Evolutionary conservation across 2,888 invertebrate species (phyloP).

Genomic region (Congeria kusceri): DNA sequence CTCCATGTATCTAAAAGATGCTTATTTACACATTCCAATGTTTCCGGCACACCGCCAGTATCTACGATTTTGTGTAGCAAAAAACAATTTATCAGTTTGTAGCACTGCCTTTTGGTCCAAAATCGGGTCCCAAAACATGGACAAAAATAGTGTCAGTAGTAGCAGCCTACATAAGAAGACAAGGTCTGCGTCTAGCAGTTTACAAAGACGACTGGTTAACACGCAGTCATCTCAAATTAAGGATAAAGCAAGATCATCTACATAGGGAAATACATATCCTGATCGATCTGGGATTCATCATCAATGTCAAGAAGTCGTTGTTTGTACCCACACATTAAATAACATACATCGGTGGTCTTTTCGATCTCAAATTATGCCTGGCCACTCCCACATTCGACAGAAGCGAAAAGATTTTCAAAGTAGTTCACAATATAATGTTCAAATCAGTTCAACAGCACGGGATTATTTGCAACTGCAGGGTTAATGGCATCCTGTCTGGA

Average conservation of each 20-base stretch:
- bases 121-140: constrained; percentile 28
- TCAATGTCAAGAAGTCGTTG: constrained; percentile 47
- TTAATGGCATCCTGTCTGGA: constrained; percentile 34
- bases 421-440: background rate
- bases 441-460: constrained; percentile 14
- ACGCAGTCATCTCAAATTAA: constrained; percentile 10
- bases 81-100: constrained; percentile 23
- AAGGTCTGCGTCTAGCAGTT: constrained; percentile 37
- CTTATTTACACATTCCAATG: constrained; percentile 34
- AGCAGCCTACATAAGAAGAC: constrained; percentile 30
- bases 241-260: constrained; percentile 33
- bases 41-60: too few species aligned
- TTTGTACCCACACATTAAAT: constrained; percentile 34
- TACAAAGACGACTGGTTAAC: constrained; percentile 59
- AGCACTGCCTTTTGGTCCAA: constrained; percentile 36
- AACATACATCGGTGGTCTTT: constrained; percentile 32
- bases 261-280: constrained; percentile 25
- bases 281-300: constrained; percentile 43
- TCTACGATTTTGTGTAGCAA: constrained; percentile 8
- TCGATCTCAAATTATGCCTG: constrained; percentile 26
- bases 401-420: constrained; percentile 16
- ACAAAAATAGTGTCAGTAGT: constrained; percentile 50
- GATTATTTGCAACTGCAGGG: constrained; percentile 32
- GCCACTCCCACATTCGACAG: constrained; percentile 43
- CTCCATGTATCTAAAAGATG: constrained; percentile 35